phyloP scores from a whole-genome alignment of 1,140 invertebrate genomes.

The Plodia interpunctella region DNA sequence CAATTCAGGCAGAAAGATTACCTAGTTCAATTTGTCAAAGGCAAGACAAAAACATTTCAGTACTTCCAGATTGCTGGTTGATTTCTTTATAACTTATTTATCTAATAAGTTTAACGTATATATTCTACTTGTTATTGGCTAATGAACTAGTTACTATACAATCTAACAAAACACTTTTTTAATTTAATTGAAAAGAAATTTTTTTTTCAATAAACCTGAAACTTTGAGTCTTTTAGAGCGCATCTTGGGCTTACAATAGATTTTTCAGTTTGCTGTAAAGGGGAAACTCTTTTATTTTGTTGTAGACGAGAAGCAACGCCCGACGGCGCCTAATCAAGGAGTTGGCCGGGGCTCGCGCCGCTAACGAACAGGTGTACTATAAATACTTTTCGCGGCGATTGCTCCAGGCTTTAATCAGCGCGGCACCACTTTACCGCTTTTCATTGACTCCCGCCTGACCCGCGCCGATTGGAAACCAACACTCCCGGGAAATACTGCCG shows the following conservation, averaged over 20 bases:
- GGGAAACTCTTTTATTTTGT: conserved; percentile 69
- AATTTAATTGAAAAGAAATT: no score
- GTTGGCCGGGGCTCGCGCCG: conserved; percentile 66
- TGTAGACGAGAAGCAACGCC: conserved; percentile 60
- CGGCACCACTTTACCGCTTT: conserved; percentile 73
- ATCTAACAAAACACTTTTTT: no score
- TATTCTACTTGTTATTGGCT: no score
- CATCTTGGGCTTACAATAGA: conserved; percentile 24
- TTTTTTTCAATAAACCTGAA: no score
- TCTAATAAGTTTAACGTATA: no score
- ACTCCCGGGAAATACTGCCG: conserved; percentile 57
- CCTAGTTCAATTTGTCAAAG: neutral
- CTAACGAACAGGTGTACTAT: conserved; percentile 76
- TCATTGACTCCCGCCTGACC: conserved; percentile 72
- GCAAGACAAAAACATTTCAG: no score
- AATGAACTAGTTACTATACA: no score
- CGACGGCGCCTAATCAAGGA: conserved; percentile 74
- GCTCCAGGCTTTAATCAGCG: conserved; percentile 75
- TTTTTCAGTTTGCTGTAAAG: conserved; percentile 54
- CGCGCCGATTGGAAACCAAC: conserved; percentile 69
- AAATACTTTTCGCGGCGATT: conserved; percentile 75
- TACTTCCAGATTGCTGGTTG: no score
- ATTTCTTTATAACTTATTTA: no score
- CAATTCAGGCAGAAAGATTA: neutral
- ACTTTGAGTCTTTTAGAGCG: no score